These are phyloP conservation scores for Otolemur garnettii DNA, from an alignment of 2,113 vertebrate species.

Conservation along the genomic window DNA sequence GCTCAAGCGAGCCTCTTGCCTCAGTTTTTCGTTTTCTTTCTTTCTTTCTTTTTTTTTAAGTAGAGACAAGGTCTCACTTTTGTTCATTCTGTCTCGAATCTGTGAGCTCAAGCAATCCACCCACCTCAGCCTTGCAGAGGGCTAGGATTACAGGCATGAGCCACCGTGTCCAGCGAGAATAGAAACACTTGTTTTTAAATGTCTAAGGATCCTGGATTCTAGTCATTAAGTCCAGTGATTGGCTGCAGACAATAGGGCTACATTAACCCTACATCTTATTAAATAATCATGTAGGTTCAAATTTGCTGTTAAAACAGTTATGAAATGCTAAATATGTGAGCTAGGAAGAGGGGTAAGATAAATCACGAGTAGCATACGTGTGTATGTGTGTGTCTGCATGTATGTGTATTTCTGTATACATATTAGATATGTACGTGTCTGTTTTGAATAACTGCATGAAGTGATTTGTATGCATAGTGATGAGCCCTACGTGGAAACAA, in stretches of 20 bases:
- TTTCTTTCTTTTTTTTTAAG: too few species aligned
- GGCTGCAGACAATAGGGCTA: not conserved
- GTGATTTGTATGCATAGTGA: not conserved
- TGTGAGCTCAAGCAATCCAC: too few species aligned
- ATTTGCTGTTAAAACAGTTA: not conserved
- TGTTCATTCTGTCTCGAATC: too few species aligned
- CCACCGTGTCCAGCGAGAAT: slow-evolving; percentile 7
- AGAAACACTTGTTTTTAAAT: slow-evolving; percentile 14
- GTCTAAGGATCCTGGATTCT: not conserved
- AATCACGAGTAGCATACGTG: not conserved
- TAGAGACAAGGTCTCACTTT: too few species aligned
- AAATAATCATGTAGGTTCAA: slow-evolving; percentile 14
- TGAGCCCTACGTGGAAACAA: not conserved
- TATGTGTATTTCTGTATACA: not conserved
- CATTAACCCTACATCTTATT: not conserved
- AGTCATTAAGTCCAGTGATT: not conserved
- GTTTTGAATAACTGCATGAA: not conserved
- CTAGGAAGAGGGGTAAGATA: not conserved
- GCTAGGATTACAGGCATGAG: too few species aligned
- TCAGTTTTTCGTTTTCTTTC: too few species aligned
- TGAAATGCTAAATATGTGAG: not conserved
- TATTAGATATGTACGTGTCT: not conserved
- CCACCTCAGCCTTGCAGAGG: too few species aligned
- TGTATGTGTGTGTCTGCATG: not conserved
- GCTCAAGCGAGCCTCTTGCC: not conserved